A percentile compares a stretch with the other conserved stretches of the same genome.
phyloP scores from a whole-genome alignment of 2,797 vertebrate species.

The Hyperoplus lanceolatus region DNA sequence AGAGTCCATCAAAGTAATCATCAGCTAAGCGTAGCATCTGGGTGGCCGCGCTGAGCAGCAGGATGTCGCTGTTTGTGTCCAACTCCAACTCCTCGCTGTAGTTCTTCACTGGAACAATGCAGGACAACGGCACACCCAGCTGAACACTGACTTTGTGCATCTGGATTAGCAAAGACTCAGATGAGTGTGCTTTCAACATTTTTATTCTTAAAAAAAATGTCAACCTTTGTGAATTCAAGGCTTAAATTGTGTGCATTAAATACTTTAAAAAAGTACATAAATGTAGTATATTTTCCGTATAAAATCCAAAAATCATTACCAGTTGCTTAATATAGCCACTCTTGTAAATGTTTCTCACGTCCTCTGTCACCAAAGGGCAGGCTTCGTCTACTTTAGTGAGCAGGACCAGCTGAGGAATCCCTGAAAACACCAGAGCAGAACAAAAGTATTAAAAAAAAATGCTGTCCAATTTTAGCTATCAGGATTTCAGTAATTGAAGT shows the following conservation, averaged over 20 bases:
- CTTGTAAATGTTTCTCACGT: conserved; percentile 51
- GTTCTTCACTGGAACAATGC: conserved; percentile 84
- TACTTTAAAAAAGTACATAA: too few relatives aligned
- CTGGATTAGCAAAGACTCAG: conserved; percentile 54
- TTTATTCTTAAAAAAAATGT: background rate
- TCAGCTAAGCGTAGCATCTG: conserved; percentile 81
- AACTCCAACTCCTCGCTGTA: conserved; percentile 81
- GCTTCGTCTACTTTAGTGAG: conserved; percentile 76
- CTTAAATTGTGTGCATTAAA: too few relatives aligned
- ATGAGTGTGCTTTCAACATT: background rate
- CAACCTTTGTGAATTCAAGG: too few relatives aligned
- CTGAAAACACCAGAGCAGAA: conserved; percentile 35
- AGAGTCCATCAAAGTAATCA: conserved; percentile 77
- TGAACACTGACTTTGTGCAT: conserved; percentile 69
- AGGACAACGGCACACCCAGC: conserved; percentile 80
- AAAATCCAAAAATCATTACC: conserved; percentile 39
- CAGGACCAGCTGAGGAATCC: conserved; percentile 70
- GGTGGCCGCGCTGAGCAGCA: conserved; percentile 74
- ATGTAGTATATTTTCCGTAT: background rate
- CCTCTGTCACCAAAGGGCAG: conserved; percentile 44
- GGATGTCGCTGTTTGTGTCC: conserved; percentile 79
- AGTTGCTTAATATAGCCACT: conserved; percentile 55
- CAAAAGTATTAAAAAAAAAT: background rate
- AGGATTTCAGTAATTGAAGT: background rate
- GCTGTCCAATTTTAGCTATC: background rate